Conservation (phyloP, 1,140 invertebrate genomes). For the Lepidostoma basale region DNA sequence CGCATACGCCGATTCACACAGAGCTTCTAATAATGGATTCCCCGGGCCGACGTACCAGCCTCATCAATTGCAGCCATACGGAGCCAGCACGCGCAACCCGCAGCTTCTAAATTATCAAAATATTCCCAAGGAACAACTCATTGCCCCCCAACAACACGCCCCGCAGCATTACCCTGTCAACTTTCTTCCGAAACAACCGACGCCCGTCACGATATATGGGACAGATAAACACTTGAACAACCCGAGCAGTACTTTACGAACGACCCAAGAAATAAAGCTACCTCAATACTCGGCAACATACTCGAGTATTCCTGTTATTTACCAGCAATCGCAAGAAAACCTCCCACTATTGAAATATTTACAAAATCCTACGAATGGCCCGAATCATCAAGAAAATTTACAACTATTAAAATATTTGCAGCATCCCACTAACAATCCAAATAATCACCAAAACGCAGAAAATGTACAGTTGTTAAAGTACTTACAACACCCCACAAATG, state of each 20-base stretch:
- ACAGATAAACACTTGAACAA: slow-evolving; percentile 29
- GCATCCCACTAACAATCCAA: too few relatives aligned
- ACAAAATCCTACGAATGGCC: slow-evolving; percentile 9
- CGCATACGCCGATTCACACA: not conserved
- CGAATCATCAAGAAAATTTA: slow-evolving; percentile 19
- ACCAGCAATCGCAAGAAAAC: slow-evolving; percentile 30
- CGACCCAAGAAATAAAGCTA: slow-evolving; percentile 27
- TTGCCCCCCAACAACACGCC: slow-evolving; percentile 15
- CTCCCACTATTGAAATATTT: slow-evolving; percentile 26
- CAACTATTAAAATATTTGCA: slow-evolving; percentile 29
- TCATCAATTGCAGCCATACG: not conserved
- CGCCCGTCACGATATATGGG: slow-evolving; percentile 17
- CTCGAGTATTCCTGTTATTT: slow-evolving; percentile 31
- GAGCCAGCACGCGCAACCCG: not conserved
- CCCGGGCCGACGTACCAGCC: slow-evolving; percentile 2
- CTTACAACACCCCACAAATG: slow-evolving; percentile 8
- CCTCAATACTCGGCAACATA: slow-evolving; percentile 28
- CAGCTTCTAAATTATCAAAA: not conserved
- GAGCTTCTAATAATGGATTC: not conserved
- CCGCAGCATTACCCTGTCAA: slow-evolving; percentile 30
- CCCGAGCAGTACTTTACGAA: slow-evolving; percentile 3
- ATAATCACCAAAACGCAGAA: too few relatives aligned
- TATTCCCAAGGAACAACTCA: not conserved
- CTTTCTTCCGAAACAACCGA: slow-evolving; percentile 22
- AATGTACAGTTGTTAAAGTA: slow-evolving; percentile 30